These are phyloP conservation scores for Microtus oregoni DNA, from an alignment of 2,113 vertebrate species.

Conservation along the genomic window DNA sequence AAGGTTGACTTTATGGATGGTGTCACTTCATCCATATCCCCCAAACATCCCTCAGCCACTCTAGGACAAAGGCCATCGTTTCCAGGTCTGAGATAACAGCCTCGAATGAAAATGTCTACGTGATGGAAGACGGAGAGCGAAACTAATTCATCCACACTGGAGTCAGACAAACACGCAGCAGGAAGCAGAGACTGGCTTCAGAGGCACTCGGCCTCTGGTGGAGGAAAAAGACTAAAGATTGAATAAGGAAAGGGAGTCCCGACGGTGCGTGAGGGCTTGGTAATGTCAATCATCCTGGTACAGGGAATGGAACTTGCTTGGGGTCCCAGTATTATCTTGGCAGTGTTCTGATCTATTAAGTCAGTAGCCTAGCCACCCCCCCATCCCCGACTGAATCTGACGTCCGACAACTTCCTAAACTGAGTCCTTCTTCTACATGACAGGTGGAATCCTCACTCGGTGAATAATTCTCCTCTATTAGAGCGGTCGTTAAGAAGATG, in stretches of 20 bases:
- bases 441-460: not conserved
- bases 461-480: not conserved
- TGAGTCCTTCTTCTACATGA: not conserved
- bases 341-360: not conserved
- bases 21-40: conserved; percentile 45
- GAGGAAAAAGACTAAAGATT: conserved; percentile 1
- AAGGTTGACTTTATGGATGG: conserved; percentile 48
- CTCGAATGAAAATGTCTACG: conserved; percentile 59
- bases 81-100: conserved; percentile 59
- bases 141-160: conserved; percentile 23
- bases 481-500: not conserved
- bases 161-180: conserved; percentile 23
- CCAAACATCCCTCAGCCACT: conserved; percentile 35
- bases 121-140: conserved; percentile 67
- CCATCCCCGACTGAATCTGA: not conserved
- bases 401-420: not conserved
- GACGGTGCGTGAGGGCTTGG: not conserved
- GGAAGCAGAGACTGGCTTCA: not conserved
- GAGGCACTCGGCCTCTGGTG: not conserved
- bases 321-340: not conserved
- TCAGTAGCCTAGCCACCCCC: not conserved
- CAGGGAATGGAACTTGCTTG: not conserved
- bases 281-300: not conserved
- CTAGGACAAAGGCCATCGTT: conserved; percentile 55
- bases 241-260: not conserved